phyloP scores from a whole-genome alignment of 1,140 invertebrate genomes.

The Physella acuta region DNA sequence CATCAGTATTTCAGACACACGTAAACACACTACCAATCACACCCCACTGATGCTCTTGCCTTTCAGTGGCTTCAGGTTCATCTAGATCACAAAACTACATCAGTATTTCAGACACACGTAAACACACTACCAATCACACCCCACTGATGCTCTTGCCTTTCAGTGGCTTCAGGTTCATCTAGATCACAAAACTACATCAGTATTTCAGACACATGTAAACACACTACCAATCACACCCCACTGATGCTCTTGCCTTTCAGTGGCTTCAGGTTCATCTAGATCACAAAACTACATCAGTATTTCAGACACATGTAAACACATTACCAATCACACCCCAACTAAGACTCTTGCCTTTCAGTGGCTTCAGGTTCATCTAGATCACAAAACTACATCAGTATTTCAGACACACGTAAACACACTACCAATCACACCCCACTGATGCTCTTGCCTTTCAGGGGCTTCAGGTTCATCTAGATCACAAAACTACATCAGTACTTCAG shows the following conservation, averaged over 20 bases:
- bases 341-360: too few relatives aligned
- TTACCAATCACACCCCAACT: too few relatives aligned
- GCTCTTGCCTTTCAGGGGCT: too few relatives aligned
- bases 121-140: constrained; percentile 67
- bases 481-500: too few relatives aligned
- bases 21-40: constrained; percentile 67
- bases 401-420: too few relatives aligned
- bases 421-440: too few relatives aligned
- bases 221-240: constrained; percentile 67
- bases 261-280: constrained; percentile 48
- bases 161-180: constrained; percentile 47
- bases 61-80: constrained; percentile 48
- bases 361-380: too few relatives aligned
- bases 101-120: constrained; percentile 74
- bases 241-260: constrained; percentile 51
- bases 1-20: constrained; percentile 75
- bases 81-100: constrained; percentile 41
- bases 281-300: too few relatives aligned
- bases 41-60: constrained; percentile 62
- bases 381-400: too few relatives aligned
- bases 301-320: too few relatives aligned
- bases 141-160: constrained; percentile 60
- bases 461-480: too few relatives aligned
- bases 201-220: constrained; percentile 73
- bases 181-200: constrained; percentile 59